Evolutionary conservation across 2,888 invertebrate genomes (phyloP).

Genomic region (Leucozona laternaria): DNA sequence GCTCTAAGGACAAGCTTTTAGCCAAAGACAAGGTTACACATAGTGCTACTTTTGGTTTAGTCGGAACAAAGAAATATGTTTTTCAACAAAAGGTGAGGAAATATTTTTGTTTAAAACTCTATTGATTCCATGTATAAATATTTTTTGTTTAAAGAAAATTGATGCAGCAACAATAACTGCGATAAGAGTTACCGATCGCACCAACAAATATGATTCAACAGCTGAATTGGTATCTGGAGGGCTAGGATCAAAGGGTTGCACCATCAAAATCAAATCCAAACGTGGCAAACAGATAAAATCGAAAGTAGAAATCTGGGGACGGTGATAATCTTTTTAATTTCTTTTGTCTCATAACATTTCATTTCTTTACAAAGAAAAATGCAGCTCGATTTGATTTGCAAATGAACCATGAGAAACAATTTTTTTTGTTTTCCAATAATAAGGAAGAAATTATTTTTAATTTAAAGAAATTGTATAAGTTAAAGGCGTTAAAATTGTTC

Average conservation of each 20-base stretch:
- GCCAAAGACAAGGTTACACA: neutral
- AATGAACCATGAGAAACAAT: too few species aligned
- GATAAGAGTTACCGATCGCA: neutral
- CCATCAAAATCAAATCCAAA: conserved; percentile 83
- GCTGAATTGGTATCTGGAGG: conserved; percentile 83
- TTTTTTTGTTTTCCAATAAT: too few species aligned
- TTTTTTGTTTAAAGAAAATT: neutral
- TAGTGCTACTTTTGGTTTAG: neutral
- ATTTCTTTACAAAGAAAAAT: too few species aligned
- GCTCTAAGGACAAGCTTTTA: neutral
- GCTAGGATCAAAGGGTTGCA: conserved; percentile 82
- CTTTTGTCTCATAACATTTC: too few species aligned
- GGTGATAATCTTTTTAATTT: conserved; percentile 78
- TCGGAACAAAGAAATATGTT: neutral
- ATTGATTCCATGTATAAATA: neutral
- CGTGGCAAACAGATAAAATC: conserved; percentile 78
- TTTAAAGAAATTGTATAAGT: too few species aligned
- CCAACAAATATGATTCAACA: conserved; percentile 80
- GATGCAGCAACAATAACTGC: conserved; percentile 14
- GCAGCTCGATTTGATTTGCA: too few species aligned
- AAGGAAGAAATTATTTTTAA: too few species aligned
- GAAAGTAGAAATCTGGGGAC: conserved; percentile 2
- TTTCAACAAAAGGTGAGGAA: conserved; percentile 5
- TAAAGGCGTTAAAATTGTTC: too few species aligned
- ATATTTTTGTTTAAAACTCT: neutral